Evolutionary conservation across 1,140 invertebrate species (phyloP).

Genomic region (Drosophila elegans): DNA sequence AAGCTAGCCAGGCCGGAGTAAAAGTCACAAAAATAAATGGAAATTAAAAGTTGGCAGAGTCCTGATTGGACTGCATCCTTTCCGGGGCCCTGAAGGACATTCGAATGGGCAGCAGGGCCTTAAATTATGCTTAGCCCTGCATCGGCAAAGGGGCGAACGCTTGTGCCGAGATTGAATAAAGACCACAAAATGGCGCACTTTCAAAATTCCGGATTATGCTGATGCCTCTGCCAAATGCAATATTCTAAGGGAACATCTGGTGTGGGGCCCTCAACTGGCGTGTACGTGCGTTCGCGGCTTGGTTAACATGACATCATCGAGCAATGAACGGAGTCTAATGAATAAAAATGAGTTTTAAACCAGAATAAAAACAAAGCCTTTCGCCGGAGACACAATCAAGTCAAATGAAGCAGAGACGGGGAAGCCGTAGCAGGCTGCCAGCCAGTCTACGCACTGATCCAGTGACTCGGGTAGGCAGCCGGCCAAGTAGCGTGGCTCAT

Average conservation of each 20-base stretch:
- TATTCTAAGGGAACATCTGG: conserved; percentile 3
- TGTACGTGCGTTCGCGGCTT: conserved; percentile 18
- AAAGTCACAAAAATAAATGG: conserved; percentile 66
- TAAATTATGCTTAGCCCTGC: conserved; percentile 16
- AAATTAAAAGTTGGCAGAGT: conserved; percentile 67
- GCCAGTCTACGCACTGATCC: conserved; percentile 66
- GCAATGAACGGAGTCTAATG: conserved; percentile 57
- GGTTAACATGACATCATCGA: conserved; percentile 72
- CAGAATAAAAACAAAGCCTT: conserved; percentile 22
- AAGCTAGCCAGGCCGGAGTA: conserved; percentile 39
- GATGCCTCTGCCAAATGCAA: conserved; percentile 18
- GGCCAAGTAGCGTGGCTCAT: conserved; percentile 43
- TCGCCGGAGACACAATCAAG: conserved; percentile 41
- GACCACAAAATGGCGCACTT: conserved; percentile 37
- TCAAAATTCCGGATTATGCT: conserved; percentile 40
- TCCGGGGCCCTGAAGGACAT: conserved; percentile 4
- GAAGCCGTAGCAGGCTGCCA: conserved; percentile 66
- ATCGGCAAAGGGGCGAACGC: conserved; percentile 2
- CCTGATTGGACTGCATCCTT: conserved; percentile 32
- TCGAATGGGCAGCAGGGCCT: conserved; percentile 2
- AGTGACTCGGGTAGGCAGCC: conserved; percentile 43
- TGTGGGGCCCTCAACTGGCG: neutral
- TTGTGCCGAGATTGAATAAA: conserved; percentile 48
- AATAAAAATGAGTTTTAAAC: conserved; percentile 73
- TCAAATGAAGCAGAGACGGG: conserved; percentile 23